Conservation (phyloP, 2,888 invertebrate species). For the Asteroscopus sphinx region DNA sequence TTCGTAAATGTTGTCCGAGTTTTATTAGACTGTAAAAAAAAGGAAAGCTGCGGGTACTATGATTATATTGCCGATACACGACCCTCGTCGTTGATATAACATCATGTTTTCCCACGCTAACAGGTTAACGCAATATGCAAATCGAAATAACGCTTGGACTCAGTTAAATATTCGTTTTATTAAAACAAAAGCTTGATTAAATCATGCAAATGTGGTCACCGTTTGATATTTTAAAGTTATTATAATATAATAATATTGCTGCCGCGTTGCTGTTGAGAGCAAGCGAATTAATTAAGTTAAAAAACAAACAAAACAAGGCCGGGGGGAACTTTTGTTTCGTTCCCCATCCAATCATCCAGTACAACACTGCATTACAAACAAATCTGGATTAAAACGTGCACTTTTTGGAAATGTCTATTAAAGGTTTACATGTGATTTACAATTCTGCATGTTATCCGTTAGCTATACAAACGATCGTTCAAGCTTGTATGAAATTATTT, state of each 20-base stretch:
- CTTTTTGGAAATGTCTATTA: conserved; percentile 35
- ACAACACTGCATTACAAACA: conserved; percentile 56
- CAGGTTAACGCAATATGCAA: conserved; percentile 52
- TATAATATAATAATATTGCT: conserved; percentile 68
- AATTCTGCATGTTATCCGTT: conserved; percentile 24
- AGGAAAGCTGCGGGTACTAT: conserved; percentile 58
- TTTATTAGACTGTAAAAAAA: conserved; percentile 81
- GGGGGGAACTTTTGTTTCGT: conserved; percentile 65
- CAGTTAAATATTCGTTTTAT: conserved; percentile 54
- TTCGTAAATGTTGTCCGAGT: conserved; percentile 85
- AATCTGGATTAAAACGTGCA: conserved; percentile 40
- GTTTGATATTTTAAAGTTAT: conserved; percentile 67
- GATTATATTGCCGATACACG: conserved; percentile 65
- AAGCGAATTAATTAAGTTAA: conserved; percentile 76
- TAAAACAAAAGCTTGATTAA: conserved; percentile 61
- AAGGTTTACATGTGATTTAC: conserved; percentile 42
- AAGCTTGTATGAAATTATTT: neutral
- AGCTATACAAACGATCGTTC: conserved; percentile 12
- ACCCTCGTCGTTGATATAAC: conserved; percentile 33
- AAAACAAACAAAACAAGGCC: conserved; percentile 71
- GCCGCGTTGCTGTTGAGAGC: conserved; percentile 60
- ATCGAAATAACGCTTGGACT: conserved; percentile 36
- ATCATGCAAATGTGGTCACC: conserved; percentile 63
- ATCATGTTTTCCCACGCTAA: conserved; percentile 32
- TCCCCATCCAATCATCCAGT: conserved; percentile 56